These are phyloP conservation scores for Cotesia congregata DNA, from an alignment of 2,888 invertebrate species.

Conservation along the genomic window DNA sequence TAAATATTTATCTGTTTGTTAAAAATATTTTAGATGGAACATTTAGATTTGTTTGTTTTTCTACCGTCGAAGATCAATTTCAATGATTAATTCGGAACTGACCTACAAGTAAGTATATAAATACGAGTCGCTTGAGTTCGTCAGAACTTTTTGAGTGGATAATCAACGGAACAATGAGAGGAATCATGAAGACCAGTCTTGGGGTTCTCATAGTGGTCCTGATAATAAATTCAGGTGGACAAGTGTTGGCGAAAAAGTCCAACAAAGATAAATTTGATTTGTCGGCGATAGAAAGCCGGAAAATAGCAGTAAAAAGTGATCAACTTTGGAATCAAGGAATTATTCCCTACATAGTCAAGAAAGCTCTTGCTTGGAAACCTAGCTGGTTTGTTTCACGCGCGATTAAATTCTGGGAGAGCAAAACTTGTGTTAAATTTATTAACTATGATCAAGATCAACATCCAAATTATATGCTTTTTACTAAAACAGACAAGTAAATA, in stretches of 20 bases:
- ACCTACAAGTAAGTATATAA: too few species aligned
- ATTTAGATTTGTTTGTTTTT: background rate
- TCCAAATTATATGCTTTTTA: background rate
- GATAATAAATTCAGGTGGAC: background rate
- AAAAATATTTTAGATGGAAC: background rate
- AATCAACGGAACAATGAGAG: background rate
- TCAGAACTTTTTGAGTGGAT: background rate
- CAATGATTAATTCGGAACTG: too few species aligned
- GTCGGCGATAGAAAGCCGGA: background rate
- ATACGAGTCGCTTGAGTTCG: too few species aligned
- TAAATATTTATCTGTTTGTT: background rate
- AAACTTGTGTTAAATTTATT: background rate
- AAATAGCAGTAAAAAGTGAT: background rate
- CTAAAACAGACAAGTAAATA: background rate
- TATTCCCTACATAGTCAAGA: background rate
- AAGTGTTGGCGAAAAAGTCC: background rate
- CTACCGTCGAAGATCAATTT: too few species aligned
- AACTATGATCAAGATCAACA: background rate
- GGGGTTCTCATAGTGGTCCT: background rate
- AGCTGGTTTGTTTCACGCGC: background rate
- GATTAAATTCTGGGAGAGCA: background rate
- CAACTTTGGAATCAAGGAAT: background rate
- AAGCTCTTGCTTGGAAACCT: background rate
- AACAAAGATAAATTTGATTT: background rate
- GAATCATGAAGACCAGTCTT: background rate